Percentiles rank a stretch among this genome's conserved stretches.
Evolutionary conservation across 2,888 invertebrate species (phyloP).

Genomic region (Ochropleura plecta): DNA sequence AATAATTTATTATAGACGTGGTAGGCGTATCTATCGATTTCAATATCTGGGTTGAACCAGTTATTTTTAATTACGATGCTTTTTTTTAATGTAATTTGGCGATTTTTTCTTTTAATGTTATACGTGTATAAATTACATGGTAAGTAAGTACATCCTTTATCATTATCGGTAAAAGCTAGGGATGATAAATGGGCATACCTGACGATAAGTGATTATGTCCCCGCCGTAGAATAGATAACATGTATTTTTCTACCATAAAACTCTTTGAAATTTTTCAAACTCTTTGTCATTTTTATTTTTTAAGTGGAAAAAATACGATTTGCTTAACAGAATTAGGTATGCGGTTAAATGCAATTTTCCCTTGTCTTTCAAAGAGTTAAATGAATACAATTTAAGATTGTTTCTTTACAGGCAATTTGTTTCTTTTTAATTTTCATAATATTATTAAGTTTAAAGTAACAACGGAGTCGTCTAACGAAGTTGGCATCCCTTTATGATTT

Average conservation of each 20-base stretch:
- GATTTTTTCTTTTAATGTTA: conserved; percentile 34
- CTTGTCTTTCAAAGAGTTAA: conserved; percentile 26
- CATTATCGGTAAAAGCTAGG: conserved; percentile 48
- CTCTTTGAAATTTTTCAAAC: no score
- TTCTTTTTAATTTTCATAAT: conserved; percentile 45
- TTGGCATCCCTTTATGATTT: conserved; percentile 25
- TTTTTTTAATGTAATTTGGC: conserved; percentile 2
- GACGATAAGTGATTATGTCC: conserved; percentile 46
- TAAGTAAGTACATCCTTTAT: conserved; percentile 35
- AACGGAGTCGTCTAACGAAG: conserved; percentile 12
- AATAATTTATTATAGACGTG: neutral
- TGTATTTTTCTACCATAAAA: conserved; percentile 17
- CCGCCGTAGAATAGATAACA: conserved; percentile 16
- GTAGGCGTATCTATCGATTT: neutral
- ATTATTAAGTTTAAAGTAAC: conserved; percentile 35
- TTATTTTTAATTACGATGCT: conserved; percentile 43
- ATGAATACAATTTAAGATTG: neutral
- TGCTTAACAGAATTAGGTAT: conserved; percentile 28
- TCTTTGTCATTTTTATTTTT: conserved; percentile 24
- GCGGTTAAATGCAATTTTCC: conserved; percentile 19
- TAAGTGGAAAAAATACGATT: conserved; percentile 23
- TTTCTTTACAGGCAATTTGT: conserved; percentile 14
- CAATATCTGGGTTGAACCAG: neutral
- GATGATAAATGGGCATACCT: conserved; percentile 41
- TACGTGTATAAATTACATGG: conserved; percentile 38